A percentile compares a stretch with the other conserved stretches of the same genome.
phyloP scores from a whole-genome alignment of 1,140 invertebrate genomes.

The Bemisia tabaci region DNA sequence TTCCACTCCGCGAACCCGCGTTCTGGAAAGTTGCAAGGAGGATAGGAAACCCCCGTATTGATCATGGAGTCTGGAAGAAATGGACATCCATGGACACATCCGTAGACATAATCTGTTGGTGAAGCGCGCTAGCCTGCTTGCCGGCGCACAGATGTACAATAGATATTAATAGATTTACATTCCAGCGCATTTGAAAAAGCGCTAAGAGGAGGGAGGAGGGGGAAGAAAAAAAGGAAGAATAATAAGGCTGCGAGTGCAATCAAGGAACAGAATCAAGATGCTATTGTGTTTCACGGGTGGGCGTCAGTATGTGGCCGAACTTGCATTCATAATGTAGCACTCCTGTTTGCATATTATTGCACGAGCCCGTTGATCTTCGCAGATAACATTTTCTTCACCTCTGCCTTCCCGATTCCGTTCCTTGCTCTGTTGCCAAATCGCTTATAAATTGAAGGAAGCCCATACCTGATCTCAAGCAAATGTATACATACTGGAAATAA shows the following conservation, averaged over 20 bases:
- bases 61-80: not conserved
- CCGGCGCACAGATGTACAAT: not conserved
- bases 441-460: too few species aligned
- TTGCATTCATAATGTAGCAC: not conserved
- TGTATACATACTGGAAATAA: too few species aligned
- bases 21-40: not conserved
- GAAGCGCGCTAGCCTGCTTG: not conserved
- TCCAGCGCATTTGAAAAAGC: not conserved
- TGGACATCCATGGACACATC: not conserved
- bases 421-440: too few species aligned
- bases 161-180: not conserved
- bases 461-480: too few species aligned
- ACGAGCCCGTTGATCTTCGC: not conserved
- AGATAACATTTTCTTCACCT: not conserved
- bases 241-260: not conserved
- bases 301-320: not conserved
- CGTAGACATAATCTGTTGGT: not conserved
- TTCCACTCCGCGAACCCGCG: not conserved
- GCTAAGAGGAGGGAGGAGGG: not conserved
- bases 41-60: not conserved
- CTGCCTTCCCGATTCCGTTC: not conserved
- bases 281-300: not conserved
- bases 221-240: not conserved
- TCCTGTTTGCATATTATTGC: not conserved
- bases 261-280: not conserved